Evolutionary conservation across 2,113 vertebrate genomes (phyloP), one percentile per base, ranked within the genome.

Genomic region (Gambusia affinis): DNA sequence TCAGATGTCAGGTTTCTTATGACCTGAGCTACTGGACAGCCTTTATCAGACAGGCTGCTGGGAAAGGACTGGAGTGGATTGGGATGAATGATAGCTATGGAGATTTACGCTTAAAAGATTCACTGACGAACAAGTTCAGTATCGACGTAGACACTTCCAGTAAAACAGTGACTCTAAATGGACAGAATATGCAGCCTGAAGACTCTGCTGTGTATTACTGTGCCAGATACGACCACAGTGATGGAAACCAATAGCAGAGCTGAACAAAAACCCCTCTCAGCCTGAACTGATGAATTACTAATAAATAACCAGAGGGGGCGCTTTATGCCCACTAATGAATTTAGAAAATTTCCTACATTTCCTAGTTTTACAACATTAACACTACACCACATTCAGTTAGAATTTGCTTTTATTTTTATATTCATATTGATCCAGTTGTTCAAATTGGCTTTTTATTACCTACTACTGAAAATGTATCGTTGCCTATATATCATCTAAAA

Each of bases 1-100:
- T 54, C 51, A 54, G 51, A 54, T 54, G 51, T 54, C 51, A 54
- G 51, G 51, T 54, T 7, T 54, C 51, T 54, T 54, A 54, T 54
- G 0, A 8, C 3, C 51, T 54, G 51, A n/a, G 22, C 22, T n/a
- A 3, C 51, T 54, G 51, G 24, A 70, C 75, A 75, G 2, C 8
- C 29, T 86, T 77, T 81, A 85, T 89, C 68, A 86, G 86, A 75
- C 88, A 91, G 19, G n/a, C 47, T 65, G 64, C 72, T 57, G 61
- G 75, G 10, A 70, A 77, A 70, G 28, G n/a, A 3, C 42, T 31
- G 22, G 67, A 0, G 5, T 70, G 33, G 67, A 77, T 77, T 37
- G 62, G 44, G 37, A 8, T 4, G 6, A 27, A 33, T 24, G 2
- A 17, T 30, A 4, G 0, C 22, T 1, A 0, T 47, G 54, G 0